Percentiles rank a stretch among this genome's conserved stretches.
Evolutionary conservation across 2,888 invertebrate species (phyloP).

Genomic region (Apotomis capreana): DNA sequence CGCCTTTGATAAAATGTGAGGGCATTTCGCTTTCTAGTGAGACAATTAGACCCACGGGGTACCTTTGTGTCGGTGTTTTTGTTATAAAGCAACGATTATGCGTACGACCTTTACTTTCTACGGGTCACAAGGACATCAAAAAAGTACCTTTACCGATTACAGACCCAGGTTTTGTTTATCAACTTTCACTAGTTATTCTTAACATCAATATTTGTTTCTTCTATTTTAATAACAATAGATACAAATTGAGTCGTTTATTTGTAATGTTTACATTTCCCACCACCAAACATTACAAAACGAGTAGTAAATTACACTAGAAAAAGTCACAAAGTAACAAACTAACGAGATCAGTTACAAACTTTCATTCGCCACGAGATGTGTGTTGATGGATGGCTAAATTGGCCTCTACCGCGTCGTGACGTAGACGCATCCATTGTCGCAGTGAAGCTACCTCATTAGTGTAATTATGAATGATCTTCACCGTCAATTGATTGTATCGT

Average conservation of each 20-base stretch:
- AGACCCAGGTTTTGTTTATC: conserved; percentile 5
- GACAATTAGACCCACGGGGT: conserved; percentile 57
- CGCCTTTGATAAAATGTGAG: conserved; percentile 45
- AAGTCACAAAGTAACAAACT: conserved; percentile 4
- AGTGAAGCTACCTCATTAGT: conserved; percentile 40
- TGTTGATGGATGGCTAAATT: conserved; percentile 33
- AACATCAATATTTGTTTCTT: not conserved
- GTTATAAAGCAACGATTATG: conserved; percentile 63
- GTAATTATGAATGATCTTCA: conserved; percentile 42
- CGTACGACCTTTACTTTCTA: conserved; percentile 66
- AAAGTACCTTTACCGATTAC: conserved; percentile 36
- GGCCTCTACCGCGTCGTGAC: conserved; percentile 32
- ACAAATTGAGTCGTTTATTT: not conserved
- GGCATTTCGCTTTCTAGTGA: conserved; percentile 61
- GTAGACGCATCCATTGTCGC: conserved; percentile 38
- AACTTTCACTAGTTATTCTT: conserved; percentile 8
- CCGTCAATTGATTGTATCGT: conserved; percentile 66
- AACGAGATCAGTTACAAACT: conserved; percentile 34
- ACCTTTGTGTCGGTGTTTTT: conserved; percentile 58
- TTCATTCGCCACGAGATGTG: conserved; percentile 19
- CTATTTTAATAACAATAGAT: not conserved
- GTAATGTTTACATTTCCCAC: conserved; percentile 18
- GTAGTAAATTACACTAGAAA: conserved; percentile 11
- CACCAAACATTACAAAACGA: conserved; percentile 1
- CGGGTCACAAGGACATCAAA: conserved; percentile 58